Evolutionary conservation across 2,113 vertebrate species (phyloP).

Genomic region (Taurulus bubalis): DNA sequence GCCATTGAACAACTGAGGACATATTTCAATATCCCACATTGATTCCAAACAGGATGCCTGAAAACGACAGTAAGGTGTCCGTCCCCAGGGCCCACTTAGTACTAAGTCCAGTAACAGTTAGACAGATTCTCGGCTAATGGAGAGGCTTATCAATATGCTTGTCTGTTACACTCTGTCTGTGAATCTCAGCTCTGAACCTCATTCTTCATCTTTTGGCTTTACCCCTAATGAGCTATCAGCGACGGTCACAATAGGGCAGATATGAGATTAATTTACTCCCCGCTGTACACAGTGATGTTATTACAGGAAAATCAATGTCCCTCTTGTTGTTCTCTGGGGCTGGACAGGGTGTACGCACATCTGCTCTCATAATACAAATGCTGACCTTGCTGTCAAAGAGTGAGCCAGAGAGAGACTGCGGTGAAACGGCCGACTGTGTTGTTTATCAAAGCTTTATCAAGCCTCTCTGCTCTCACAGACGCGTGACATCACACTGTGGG

Average conservation of each 20-base stretch:
- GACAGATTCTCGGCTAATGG: slow-evolving; percentile 64
- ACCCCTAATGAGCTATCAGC: slow-evolving; percentile 69
- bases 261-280: slow-evolving; percentile 79
- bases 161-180: slow-evolving; percentile 51
- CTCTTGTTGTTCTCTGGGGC: slow-evolving; percentile 77
- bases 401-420: slow-evolving; percentile 62
- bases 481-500: slow-evolving; percentile 68
- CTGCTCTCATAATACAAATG: slow-evolving; percentile 84
- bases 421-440: slow-evolving; percentile 70
- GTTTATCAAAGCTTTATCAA: slow-evolving; percentile 79
- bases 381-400: slow-evolving; percentile 82
- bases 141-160: slow-evolving; percentile 65
- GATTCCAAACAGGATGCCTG: slow-evolving; percentile 65
- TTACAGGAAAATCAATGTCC: slow-evolving; percentile 82
- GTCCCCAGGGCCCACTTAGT: slow-evolving; percentile 70
- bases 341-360: slow-evolving; percentile 74
- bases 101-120: slow-evolving; percentile 72
- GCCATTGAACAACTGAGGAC: slow-evolving; percentile 26
- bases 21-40: slow-evolving; percentile 72
- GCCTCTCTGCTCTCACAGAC: slow-evolving; percentile 61
- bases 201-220: slow-evolving; percentile 51
- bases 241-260: slow-evolving; percentile 73
- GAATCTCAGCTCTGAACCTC: slow-evolving; percentile 29
- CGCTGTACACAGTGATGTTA: slow-evolving; percentile 74
- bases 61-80: slow-evolving; percentile 56